Conservation (phyloP, 2,113 vertebrate species). For the Hiodon alosoides region DNA sequence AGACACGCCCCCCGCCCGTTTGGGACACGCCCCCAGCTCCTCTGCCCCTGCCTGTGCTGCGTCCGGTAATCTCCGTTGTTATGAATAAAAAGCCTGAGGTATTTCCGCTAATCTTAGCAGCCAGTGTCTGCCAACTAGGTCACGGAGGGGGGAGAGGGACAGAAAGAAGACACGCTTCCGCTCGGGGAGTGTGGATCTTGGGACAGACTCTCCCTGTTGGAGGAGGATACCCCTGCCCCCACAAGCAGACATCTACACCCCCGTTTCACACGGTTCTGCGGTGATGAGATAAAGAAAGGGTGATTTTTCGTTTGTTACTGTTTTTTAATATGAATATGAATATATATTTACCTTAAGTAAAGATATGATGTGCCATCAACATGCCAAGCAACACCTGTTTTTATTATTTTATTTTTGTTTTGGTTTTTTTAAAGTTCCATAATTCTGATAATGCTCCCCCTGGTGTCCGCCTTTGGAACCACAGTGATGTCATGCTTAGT, state of each 20-base stretch:
- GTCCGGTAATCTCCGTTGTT: constrained; percentile 7
- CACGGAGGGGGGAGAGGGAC: background rate
- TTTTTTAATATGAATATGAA: background rate
- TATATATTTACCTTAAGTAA: background rate
- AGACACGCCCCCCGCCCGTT: too few species aligned
- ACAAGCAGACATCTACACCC: background rate
- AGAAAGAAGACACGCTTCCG: background rate
- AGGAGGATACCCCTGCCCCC: background rate
- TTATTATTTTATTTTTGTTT: background rate
- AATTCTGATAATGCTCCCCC: constrained; percentile 2
- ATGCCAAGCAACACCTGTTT: background rate
- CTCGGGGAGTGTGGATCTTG: background rate
- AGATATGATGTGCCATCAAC: background rate
- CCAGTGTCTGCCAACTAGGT: constrained; percentile 23
- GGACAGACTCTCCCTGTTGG: background rate
- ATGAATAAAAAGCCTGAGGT: constrained; percentile 12
- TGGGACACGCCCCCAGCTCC: background rate
- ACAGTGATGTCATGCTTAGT: constrained; percentile 9
- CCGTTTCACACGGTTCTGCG: too few species aligned
- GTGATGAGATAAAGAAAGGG: too few species aligned
- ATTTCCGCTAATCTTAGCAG: constrained; percentile 20
- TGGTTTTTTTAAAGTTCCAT: background rate
- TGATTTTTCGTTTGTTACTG: background rate
- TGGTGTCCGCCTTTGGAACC: constrained; percentile 2
- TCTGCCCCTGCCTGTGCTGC: too few species aligned